Evolutionary conservation across 2,113 vertebrate species (phyloP), one percentile per base, ranked within the genome.

Genomic region (Cyprinodon tularosa): DNA sequence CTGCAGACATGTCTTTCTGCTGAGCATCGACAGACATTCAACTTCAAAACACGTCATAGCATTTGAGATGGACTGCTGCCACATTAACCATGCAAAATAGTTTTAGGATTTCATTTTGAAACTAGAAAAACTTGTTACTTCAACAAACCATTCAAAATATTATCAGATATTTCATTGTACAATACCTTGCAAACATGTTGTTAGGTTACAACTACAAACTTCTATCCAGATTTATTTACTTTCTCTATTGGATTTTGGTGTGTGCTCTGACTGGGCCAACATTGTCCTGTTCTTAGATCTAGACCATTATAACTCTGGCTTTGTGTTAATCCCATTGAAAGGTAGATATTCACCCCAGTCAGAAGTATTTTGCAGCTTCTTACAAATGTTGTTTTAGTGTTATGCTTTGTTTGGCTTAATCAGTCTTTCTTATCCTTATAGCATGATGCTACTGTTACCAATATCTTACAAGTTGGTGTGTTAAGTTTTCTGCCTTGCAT

Each of bases 21-120:
- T 76, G 68, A 77, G 69, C 90, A 79, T 11, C 29, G 63, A 66
- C 61, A 73, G 75, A 15, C 53, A 78, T 89, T 77, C 66, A 76
- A 85, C 82, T 67, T 90, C 77, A 80, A 85, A 89, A 70, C 74
- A 42, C 63, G 50, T 68, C 47, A 65, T 62, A 74, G 74, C 83
- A 80, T 76, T 66, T 75, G 79, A 76, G 77, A 74, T 72, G 72
- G 81, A 72, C 69, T 69, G 69, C 63, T 77, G 36, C 74, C 22
- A 61, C 67, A 87, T 82, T 76, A 10, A 15, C 78, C 78, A 80
- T 44, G 62, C 29, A 66, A 50, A 68, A 66, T 47, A 44, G 69
- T 20, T 63, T 42, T 8, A 77, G 47, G 73, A 65, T 47, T 12
- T 65, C 38, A 80, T 53, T 57, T 37, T 12, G 78, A 77, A 65